A percentile compares a stretch with the other conserved stretches of the same genome.
These are phyloP conservation scores for Palythoa grandiflora DNA, from an alignment of 92 coral and sea anemone species.

Conservation along the genomic window DNA sequence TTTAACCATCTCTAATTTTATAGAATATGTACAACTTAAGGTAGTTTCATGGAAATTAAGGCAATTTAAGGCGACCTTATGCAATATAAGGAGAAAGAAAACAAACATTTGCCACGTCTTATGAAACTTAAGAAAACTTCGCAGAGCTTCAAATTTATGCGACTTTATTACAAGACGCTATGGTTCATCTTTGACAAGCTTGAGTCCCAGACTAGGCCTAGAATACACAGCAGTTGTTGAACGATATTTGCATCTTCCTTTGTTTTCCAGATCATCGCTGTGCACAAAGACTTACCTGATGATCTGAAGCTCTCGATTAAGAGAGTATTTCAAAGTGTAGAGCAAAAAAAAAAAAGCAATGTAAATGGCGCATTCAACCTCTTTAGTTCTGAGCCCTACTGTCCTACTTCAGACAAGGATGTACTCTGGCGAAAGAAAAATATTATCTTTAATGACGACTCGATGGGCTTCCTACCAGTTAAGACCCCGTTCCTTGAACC, in stretches of 20 bases:
- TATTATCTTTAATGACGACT: slow-evolving; percentile 61
- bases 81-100: no score
- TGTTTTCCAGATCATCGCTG: slow-evolving; percentile 47
- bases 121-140: no score
- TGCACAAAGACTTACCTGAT: slow-evolving; percentile 13
- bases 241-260: background rate
- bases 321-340: slow-evolving; percentile 34
- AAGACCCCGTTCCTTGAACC: slow-evolving; percentile 36
- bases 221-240: background rate
- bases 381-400: slow-evolving; percentile 64
- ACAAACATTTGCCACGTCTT: no score
- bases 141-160: no score
- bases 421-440: slow-evolving; percentile 15
- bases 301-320: background rate
- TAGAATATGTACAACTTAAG: no score
- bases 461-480: slow-evolving; percentile 21
- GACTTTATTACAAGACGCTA: no score
- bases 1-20: no score
- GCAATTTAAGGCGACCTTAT: no score
- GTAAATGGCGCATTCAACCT: slow-evolving; percentile 41
- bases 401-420: slow-evolving; percentile 34
- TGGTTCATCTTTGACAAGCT: background rate
- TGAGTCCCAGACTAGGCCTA: background rate
- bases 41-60: no score
- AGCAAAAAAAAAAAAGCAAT: background rate